A percentile compares a stretch with the other conserved stretches of the same genome.
These are phyloP conservation scores for Callyntrura guangdongensis DNA, from an alignment of 2,888 invertebrate genomes.

Conservation along the genomic window DNA sequence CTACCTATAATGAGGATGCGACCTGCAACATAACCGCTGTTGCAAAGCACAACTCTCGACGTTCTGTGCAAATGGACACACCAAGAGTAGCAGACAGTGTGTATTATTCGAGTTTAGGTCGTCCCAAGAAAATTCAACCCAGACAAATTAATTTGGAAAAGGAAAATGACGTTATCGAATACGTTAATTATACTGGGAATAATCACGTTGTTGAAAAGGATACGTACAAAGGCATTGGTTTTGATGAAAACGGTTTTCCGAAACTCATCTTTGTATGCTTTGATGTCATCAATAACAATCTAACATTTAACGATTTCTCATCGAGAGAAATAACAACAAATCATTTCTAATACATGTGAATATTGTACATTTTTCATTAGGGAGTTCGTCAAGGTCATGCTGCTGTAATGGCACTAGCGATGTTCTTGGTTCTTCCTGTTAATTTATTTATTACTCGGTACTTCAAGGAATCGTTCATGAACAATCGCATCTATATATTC, in stretches of 20 bases:
- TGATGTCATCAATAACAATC: background rate
- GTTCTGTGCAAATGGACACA: too few species aligned
- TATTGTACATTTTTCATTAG: background rate
- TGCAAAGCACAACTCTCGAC: background rate
- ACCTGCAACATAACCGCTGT: background rate
- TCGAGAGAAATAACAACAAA: too few species aligned
- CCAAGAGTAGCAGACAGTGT: too few species aligned
- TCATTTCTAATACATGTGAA: too few species aligned
- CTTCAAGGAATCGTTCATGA: slow-evolving; percentile 65
- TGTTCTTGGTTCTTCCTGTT: slow-evolving; percentile 41
- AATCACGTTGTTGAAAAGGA: background rate
- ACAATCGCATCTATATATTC: slow-evolving; percentile 12
- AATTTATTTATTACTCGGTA: slow-evolving; percentile 57
- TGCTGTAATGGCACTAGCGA: slow-evolving; percentile 1
- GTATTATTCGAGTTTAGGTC: too few species aligned
- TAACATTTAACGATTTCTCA: too few species aligned
- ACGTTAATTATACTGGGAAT: slow-evolving; percentile 17
- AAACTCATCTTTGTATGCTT: slow-evolving; percentile 12
- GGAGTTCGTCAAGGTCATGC: slow-evolving; percentile 55
- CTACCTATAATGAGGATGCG: background rate
- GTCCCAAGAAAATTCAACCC: too few species aligned
- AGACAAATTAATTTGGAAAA: too few species aligned
- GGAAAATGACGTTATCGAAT: background rate
- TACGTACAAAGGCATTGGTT: slow-evolving; percentile 5
- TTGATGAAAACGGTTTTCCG: slow-evolving; percentile 4